These are phyloP conservation scores for Tretioscincus oriximinensis DNA, from an alignment of 2,113 vertebrate genomes.

Conservation along the genomic window DNA sequence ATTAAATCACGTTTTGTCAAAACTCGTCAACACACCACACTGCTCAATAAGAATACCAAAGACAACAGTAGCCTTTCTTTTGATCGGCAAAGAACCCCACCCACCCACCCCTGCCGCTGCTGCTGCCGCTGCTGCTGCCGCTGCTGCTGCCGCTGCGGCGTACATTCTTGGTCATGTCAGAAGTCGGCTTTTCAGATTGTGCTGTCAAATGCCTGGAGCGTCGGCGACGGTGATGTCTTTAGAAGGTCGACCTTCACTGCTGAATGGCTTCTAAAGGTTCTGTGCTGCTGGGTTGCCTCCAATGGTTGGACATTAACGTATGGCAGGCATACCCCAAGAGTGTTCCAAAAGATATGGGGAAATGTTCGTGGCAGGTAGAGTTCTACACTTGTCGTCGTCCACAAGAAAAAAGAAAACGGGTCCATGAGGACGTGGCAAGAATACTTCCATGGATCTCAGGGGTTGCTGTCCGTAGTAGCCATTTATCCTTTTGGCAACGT, in stretches of 20 bases:
- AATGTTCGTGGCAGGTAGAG: not conserved
- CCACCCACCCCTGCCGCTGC: constrained; percentile 13
- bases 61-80: constrained; percentile 60
- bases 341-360: not conserved
- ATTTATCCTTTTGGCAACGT: constrained; percentile 56
- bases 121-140: constrained; percentile 18
- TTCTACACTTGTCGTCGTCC: constrained; percentile 34
- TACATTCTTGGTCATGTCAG: constrained; percentile 3
- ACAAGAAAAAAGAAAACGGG: constrained; percentile 49
- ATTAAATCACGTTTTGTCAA: constrained; percentile 64
- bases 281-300: constrained; percentile 50
- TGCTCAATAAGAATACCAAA: constrained; percentile 65
- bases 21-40: constrained; percentile 47
- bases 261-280: constrained; percentile 33
- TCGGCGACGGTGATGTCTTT: constrained; percentile 21
- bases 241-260: constrained; percentile 19
- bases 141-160: not conserved
- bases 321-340: constrained; percentile 53
- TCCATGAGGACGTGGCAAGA: constrained; percentile 63
- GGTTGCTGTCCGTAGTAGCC: constrained; percentile 58
- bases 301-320: constrained; percentile 67
- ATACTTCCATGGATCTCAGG: constrained; percentile 57
- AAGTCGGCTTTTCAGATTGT: not conserved
- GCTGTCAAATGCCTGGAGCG: constrained; percentile 28
- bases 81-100: constrained; percentile 37